Base-by-base conservation (phyloP, 2,113 vertebrate species). In the Rhineura floridana region DNA sequence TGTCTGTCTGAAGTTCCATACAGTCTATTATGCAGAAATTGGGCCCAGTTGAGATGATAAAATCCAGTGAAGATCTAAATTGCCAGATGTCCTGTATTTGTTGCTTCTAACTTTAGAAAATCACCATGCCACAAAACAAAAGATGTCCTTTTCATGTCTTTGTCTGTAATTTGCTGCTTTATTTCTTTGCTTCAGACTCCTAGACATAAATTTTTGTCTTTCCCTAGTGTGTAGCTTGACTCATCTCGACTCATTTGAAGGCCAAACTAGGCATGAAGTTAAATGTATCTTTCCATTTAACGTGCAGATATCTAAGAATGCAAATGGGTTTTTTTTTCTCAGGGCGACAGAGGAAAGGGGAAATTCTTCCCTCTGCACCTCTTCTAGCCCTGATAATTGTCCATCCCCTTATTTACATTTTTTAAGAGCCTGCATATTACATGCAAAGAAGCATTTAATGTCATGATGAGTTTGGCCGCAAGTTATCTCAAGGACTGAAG, bases 1-100 rank as follows among this genome's bases (percentile, higher is more conserved):
- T 81, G n/a, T 84, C 67, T 23, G 42, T 25, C 67, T 86, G 10
- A 82, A 90, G 83, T 0, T 1, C 1, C 13, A 12, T 1, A 1
- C 3, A 7, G 30, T 67, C 44, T 80, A 39, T 70, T 30, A 88
- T 36, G 0, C n/a, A 70, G 69, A 85, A 89, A 90, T 46, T 15
- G 13, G 19, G 69, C 70, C 21, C 30, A 48, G 75, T 15, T 44
- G 0, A 84, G 33, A 69, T 83, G 48, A 86, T 4, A 25, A 92
- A 55, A 75, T 6, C 65, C 88, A 69, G 25, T 44, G 89, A 84
- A 77, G 30, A 46, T 39, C 67, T 89, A 67, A 83, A 70, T 10
- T 50, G 44, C 17, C 44, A 36, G 21, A 39, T 62, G 55, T 3
- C 9, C 36, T 39, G 19, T n/a, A 62, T 21, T 11, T 42, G 59